Evolutionary conservation across 2,888 invertebrate species (phyloP).

Genomic region (Cheilosia vulpina): DNA sequence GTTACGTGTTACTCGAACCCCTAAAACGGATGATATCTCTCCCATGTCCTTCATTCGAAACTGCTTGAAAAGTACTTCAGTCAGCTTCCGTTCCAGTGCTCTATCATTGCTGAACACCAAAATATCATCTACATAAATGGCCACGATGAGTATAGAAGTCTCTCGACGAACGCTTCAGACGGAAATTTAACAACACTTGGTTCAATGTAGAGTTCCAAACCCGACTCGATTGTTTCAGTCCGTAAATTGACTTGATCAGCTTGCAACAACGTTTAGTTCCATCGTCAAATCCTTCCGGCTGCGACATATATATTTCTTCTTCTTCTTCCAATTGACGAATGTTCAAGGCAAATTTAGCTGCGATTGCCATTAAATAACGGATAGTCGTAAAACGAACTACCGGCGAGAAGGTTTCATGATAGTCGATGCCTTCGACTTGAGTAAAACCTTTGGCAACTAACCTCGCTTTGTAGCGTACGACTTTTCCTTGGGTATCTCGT

Average conservation of each 20-base stretch:
- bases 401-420: conserved; percentile 49
- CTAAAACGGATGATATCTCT: conserved; percentile 46
- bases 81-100: conserved; percentile 34
- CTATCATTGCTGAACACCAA: conserved; percentile 55
- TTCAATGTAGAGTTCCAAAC: conserved; percentile 57
- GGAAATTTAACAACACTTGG: conserved; percentile 34
- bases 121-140: conserved; percentile 73
- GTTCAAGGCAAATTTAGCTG: conserved; percentile 40
- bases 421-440: conserved; percentile 53
- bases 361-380: conserved; percentile 52
- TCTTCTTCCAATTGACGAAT: conserved; percentile 20
- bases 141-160: conserved; percentile 45
- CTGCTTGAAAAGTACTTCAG: conserved; percentile 27
- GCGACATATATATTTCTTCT: conserved; percentile 53
- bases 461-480: conserved; percentile 40
- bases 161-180: conserved; percentile 13
- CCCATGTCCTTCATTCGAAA: conserved; percentile 58
- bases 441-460: conserved; percentile 51
- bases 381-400: conserved; percentile 47
- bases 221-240: conserved; percentile 57
- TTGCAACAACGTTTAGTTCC: conserved; percentile 55
- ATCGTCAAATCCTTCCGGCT: conserved; percentile 45
- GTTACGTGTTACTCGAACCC: conserved; percentile 55
- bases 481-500: conserved; percentile 31
- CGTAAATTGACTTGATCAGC: conserved; percentile 55